phyloP scores from a whole-genome alignment of 2,888 invertebrate genomes.

The Agonopterix heracliana region DNA sequence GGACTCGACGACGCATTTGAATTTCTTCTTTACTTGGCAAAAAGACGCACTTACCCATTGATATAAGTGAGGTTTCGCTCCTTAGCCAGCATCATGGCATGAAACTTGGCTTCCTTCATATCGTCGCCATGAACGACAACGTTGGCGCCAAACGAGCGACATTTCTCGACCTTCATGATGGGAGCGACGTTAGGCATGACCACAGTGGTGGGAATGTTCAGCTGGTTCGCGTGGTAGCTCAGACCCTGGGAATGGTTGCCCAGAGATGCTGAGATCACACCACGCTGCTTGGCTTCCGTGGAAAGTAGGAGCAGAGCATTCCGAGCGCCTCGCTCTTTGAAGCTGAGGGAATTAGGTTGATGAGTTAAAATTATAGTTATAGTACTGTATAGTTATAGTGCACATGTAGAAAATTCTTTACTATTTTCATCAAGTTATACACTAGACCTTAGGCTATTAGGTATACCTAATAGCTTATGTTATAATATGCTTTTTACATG shows the following conservation, averaged over 20 bases:
- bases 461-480: too few species aligned
- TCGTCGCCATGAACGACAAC: conserved; percentile 89
- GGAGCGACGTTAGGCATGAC: conserved; percentile 98
- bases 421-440: too few species aligned
- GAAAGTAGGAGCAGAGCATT: conserved; percentile 87
- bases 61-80: conserved; percentile 86
- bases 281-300: conserved; percentile 81
- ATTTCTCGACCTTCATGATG: conserved; percentile 96
- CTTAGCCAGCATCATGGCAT: conserved; percentile 85
- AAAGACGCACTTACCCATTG: conserved; percentile 81
- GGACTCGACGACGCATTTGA: not conserved
- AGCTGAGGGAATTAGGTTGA: conserved; percentile 69
- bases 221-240: conserved; percentile 84
- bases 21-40: not conserved
- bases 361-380: not conserved
- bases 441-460: too few species aligned
- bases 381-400: conserved; percentile 2
- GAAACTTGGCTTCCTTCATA: conserved; percentile 89
- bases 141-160: conserved; percentile 88
- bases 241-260: conserved; percentile 94
- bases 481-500: too few species aligned
- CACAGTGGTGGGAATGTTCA: conserved; percentile 85
- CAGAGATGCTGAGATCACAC: conserved; percentile 94
- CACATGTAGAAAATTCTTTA: too few species aligned
- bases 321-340: conserved; percentile 95